phyloP scores from a whole-genome alignment of 2,888 invertebrate genomes.

The Blastobasis lacticolella region DNA sequence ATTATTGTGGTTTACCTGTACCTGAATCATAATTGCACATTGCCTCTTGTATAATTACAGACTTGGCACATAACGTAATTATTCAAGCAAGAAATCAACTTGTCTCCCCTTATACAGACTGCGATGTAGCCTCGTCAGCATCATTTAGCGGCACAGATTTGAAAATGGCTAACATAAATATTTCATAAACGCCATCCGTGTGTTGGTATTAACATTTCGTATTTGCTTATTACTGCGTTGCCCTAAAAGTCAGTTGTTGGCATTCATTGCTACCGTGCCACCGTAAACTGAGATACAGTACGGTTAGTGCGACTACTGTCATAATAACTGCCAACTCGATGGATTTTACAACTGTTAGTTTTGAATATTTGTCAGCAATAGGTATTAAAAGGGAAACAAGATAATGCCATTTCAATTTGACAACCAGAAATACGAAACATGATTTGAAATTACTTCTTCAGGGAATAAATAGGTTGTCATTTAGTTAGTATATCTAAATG shows the following conservation, averaged over 20 bases:
- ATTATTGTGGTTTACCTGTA: no score
- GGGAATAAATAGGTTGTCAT: no score
- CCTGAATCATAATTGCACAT: no score
- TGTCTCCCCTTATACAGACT: neutral
- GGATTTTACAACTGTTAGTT: no score
- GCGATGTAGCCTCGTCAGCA: neutral
- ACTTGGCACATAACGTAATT: neutral
- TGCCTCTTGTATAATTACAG: no score
- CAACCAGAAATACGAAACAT: no score
- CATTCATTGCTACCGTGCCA: conserved; percentile 18
- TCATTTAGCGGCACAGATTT: conserved; percentile 8
- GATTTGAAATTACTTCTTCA: no score
- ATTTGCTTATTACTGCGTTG: conserved; percentile 6
- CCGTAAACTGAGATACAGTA: neutral
- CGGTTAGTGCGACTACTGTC: neutral
- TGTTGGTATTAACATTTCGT: conserved; percentile 7
- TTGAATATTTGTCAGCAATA: no score
- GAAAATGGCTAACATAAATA: conserved; percentile 12
- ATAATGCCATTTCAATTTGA: no score
- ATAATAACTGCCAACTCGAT: neutral
- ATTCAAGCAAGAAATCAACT: neutral
- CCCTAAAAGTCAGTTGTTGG: conserved; percentile 23
- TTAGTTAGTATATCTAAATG: no score
- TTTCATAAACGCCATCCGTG: conserved; percentile 11
- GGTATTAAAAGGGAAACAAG: no score